Evolutionary conservation across 2,797 vertebrate species (phyloP).

Genomic region (Melanotaenia pygmaea): DNA sequence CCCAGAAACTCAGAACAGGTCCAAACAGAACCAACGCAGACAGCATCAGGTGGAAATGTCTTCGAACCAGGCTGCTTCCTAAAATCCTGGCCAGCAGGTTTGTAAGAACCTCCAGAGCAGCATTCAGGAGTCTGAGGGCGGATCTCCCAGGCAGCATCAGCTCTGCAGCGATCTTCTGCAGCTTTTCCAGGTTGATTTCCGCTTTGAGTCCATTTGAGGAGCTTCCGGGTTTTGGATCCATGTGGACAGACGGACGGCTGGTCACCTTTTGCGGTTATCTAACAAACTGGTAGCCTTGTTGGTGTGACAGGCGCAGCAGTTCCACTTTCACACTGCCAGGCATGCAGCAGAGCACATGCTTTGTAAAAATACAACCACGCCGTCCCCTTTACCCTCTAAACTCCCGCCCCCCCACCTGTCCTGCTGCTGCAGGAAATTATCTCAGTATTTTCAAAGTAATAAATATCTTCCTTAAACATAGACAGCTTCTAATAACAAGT

Average conservation of each 20-base stretch:
- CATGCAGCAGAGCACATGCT: constrained; percentile 62
- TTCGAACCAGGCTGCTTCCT: constrained; percentile 79
- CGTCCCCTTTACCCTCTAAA: constrained; percentile 46
- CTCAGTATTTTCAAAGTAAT: constrained; percentile 43
- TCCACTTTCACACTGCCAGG: constrained; percentile 53
- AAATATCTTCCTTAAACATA: not conserved
- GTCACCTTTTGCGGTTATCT: constrained; percentile 9
- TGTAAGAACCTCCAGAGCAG: constrained; percentile 70
- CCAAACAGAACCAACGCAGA: constrained; percentile 85
- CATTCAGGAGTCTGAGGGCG: constrained; percentile 39
- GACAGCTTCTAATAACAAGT: not conserved
- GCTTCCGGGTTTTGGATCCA: constrained; percentile 42
- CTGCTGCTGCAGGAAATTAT: constrained; percentile 43
- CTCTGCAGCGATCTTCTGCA: constrained; percentile 47
- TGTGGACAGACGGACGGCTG: not conserved
- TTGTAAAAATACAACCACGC: constrained; percentile 70
- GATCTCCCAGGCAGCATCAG: constrained; percentile 39
- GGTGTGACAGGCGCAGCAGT: constrained; percentile 33
- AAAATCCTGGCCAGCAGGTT: constrained; percentile 80
- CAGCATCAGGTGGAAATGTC: constrained; percentile 86
- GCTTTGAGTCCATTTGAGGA: constrained; percentile 36
- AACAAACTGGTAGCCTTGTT: not conserved
- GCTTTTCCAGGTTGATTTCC: constrained; percentile 56
- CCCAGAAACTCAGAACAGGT: constrained; percentile 84
- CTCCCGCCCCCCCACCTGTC: constrained; percentile 31